phyloP scores from a whole-genome alignment of 2,888 invertebrate species.

The Pollenia labialis region DNA sequence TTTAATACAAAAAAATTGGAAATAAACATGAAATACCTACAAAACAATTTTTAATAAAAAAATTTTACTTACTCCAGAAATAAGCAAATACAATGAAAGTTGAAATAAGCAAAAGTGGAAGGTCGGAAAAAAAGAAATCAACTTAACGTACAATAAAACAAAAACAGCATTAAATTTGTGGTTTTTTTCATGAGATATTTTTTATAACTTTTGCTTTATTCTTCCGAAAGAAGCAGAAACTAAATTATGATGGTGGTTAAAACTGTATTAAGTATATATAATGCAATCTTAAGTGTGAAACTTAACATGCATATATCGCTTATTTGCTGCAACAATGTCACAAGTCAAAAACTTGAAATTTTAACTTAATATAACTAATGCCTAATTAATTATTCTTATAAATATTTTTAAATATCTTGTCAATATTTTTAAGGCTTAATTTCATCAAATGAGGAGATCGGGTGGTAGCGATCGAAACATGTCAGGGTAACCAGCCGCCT shows the following conservation, averaged over 20 bases:
- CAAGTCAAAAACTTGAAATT: no score
- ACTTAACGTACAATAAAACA: slow-evolving; percentile 24
- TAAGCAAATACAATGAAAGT: slow-evolving; percentile 19
- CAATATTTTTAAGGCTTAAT: no score
- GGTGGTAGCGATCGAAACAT: no score
- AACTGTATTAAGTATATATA: slow-evolving; percentile 10
- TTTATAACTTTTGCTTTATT: not conserved
- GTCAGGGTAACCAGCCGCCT: no score
- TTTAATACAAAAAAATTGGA: slow-evolving; percentile 41
- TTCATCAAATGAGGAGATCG: no score
- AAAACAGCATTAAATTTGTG: slow-evolving; percentile 35
- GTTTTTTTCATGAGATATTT: not conserved
- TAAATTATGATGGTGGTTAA: slow-evolving; percentile 29
- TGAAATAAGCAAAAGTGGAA: slow-evolving; percentile 11
- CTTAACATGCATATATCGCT: no score
- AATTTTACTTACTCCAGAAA: not conserved
- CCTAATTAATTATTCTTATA: no score
- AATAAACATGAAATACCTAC: slow-evolving; percentile 41
- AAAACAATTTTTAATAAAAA: slow-evolving; percentile 26
- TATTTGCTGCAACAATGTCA: no score
- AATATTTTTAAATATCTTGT: no score
- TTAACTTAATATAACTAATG: no score
- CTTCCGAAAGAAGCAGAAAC: not conserved
- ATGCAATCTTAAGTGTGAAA: not conserved
- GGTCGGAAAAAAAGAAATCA: not conserved